Evolutionary conservation across 2,113 vertebrate genomes (phyloP).

Genomic region (sheep (Ovis aries)): ARS-UI_Ramb_v3.0 NC_056054.1:33378501-33379000

Average conservation of each 20-base stretch:
- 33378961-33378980: neutral
- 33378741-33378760: neutral
- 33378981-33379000: neutral
- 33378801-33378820: neutral
- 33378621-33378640: neutral
- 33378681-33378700: neutral
- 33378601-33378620: neutral
- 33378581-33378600: neutral
- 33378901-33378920: neutral
- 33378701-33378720: neutral
- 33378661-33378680: neutral
- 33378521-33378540: neutral
- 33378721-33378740: neutral
- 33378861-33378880: neutral
- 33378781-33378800: neutral
- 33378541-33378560: neutral
- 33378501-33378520: neutral
- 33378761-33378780: neutral
- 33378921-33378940: neutral
- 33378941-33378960: neutral
- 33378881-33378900: neutral
- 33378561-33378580: neutral
- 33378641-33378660: neutral
- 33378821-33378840: neutral
- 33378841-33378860: neutral